These are phyloP conservation scores for Papilio dardanus DNA, from an alignment of 1,140 invertebrate genomes.

Conservation along the genomic window DNA sequence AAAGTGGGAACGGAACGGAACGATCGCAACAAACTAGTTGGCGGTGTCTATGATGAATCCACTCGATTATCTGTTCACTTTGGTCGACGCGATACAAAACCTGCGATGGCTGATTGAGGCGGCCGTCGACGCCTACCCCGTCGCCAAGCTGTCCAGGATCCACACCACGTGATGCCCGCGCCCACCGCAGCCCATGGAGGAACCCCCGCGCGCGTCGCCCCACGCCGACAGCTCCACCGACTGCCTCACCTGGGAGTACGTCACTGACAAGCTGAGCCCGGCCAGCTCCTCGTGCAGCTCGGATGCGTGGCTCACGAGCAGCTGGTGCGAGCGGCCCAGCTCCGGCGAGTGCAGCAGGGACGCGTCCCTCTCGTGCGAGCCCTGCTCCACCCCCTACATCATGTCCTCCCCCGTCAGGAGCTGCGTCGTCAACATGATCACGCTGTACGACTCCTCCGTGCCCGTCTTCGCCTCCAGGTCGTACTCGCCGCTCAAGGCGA, in stretches of 20 bases:
- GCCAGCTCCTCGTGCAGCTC: slow-evolving; percentile 60
- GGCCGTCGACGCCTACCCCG: slow-evolving; percentile 64
- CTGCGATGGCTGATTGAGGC: slow-evolving; percentile 68
- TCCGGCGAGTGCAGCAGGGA: background rate
- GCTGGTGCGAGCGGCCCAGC: background rate
- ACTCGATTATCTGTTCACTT: slow-evolving; percentile 52
- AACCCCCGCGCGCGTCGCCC: background rate
- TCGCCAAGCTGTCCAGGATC: slow-evolving; percentile 65
- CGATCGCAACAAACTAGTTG: slow-evolving; percentile 18
- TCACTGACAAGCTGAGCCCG: slow-evolving; percentile 59
- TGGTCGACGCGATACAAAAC: slow-evolving; percentile 59
- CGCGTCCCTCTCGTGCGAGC: background rate
- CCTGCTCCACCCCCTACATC: background rate
- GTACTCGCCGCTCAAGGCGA: background rate
- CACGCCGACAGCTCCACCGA: background rate
- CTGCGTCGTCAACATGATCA: background rate
- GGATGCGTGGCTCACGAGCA: slow-evolving; percentile 48
- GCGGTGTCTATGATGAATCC: slow-evolving; percentile 54
- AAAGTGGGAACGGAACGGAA: slow-evolving; percentile 24
- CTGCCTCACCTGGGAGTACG: slow-evolving; percentile 22
- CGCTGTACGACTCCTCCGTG: slow-evolving; percentile 25
- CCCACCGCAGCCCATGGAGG: background rate
- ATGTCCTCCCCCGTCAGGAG: background rate
- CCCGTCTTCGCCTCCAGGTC: background rate
- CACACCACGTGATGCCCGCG: slow-evolving; percentile 57